A percentile compares a stretch with the other conserved stretches of the same genome.
Evolutionary conservation across 2,113 vertebrate genomes (phyloP).

Genomic region (Oxygymnocypris stewartii): DNA sequence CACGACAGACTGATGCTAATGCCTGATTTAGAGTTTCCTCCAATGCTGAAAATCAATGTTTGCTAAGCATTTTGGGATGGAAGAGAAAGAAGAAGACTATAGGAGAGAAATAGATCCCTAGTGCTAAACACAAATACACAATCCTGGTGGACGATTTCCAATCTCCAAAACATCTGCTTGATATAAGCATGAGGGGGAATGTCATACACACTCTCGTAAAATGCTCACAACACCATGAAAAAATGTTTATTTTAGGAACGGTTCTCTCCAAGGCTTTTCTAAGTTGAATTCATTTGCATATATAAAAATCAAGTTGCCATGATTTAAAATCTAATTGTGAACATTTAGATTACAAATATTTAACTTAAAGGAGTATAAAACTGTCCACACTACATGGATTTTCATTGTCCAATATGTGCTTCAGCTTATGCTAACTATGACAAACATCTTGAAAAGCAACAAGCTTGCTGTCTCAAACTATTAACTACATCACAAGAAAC

Average conservation of each 20-base stretch:
- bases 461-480: not conserved
- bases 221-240: not conserved
- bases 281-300: not conserved
- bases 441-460: not conserved
- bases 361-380: not conserved
- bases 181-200: not conserved
- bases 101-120: not conserved
- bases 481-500: conserved; percentile 20
- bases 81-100: not conserved
- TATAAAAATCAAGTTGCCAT: not conserved
- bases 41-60: not conserved
- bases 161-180: conserved; percentile 3
- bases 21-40: not conserved
- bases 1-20: not conserved
- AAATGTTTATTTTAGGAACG: not conserved
- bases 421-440: not conserved
- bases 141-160: not conserved
- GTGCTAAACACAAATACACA: not conserved
- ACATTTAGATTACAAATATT: not conserved
- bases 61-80: not conserved
- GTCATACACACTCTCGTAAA: not conserved
- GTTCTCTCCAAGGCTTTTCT: not conserved
- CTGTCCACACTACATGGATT: not conserved
- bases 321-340: not conserved
- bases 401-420: not conserved